phyloP scores from a whole-genome alignment of 1,140 invertebrate genomes.

The Zaprionus vittiger region DNA sequence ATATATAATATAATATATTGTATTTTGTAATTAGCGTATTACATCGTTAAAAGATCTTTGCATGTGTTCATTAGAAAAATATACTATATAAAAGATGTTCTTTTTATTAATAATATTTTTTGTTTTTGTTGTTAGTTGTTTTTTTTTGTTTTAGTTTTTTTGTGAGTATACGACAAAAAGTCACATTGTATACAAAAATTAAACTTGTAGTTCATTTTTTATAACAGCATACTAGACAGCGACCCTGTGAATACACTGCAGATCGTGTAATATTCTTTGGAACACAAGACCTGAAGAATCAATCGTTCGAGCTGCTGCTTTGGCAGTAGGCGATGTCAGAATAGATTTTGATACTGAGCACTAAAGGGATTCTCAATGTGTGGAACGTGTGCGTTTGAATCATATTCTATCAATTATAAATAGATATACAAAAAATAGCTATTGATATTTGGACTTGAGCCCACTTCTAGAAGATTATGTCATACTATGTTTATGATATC shows the following conservation, averaged over 20 bases:
- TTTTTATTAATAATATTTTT: neutral
- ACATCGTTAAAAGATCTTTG: constrained; percentile 86
- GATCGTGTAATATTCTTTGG: constrained; percentile 47
- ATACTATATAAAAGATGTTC: constrained; percentile 32
- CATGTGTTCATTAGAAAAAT: constrained; percentile 41
- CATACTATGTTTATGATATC: constrained; percentile 12
- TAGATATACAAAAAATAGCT: constrained; percentile 8
- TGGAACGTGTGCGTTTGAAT: constrained; percentile 16
- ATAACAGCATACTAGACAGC: constrained; percentile 23
- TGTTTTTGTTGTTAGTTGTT: neutral
- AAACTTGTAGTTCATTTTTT: constrained; percentile 35
- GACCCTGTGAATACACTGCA: constrained; percentile 37
- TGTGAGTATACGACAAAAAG: constrained; percentile 41
- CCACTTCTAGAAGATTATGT: neutral
- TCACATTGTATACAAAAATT: constrained; percentile 57
- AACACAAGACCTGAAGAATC: constrained; percentile 39
- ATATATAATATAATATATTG: constrained; percentile 9
- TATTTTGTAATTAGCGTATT: constrained; percentile 25
- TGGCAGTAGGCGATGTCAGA: constrained; percentile 33
- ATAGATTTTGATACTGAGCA: constrained; percentile 9
- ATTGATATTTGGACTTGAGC: constrained; percentile 1
- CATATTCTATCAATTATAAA: neutral
- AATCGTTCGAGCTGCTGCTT: constrained; percentile 32
- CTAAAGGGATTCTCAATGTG: neutral
- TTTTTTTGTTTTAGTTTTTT: constrained; percentile 8